A percentile compares a stretch with the other conserved stretches of the same genome.
These are phyloP conservation scores for Papilio protenor DNA, from an alignment of 2,888 invertebrate species.

Conservation along the genomic window DNA sequence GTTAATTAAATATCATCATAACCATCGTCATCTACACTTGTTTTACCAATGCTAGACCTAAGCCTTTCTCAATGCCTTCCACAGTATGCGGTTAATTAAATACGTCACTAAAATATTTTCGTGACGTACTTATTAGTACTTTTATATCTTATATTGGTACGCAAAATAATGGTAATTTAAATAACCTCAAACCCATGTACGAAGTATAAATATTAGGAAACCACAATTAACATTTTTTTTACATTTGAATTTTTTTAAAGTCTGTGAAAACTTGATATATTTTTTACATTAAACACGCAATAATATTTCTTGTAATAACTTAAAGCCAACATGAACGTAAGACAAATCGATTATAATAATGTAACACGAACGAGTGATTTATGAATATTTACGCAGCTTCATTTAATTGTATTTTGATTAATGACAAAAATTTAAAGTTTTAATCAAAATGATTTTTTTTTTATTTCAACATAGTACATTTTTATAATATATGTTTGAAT, in stretches of 20 bases:
- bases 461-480: too few species aligned
- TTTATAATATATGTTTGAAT: too few species aligned
- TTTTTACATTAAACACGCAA: neutral
- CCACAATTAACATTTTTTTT: neutral
- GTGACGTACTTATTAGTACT: neutral
- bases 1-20: neutral
- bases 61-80: too few species aligned
- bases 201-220: neutral
- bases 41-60: too few species aligned
- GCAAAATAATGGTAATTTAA: neutral
- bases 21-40: too few species aligned
- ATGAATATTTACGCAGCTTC: neutral
- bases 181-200: neutral
- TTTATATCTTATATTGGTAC: too few species aligned
- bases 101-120: neutral
- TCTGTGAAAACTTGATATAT: neutral
- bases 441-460: too few species aligned
- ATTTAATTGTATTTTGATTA: neutral
- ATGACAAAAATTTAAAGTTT: too few species aligned
- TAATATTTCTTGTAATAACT: neutral
- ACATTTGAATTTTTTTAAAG: neutral
- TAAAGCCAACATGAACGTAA: neutral
- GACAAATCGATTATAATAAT: neutral
- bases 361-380: neutral
- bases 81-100: too few species aligned